Base-by-base conservation (phyloP, 2,113 vertebrate genomes). In the Gobio gobio region DNA sequence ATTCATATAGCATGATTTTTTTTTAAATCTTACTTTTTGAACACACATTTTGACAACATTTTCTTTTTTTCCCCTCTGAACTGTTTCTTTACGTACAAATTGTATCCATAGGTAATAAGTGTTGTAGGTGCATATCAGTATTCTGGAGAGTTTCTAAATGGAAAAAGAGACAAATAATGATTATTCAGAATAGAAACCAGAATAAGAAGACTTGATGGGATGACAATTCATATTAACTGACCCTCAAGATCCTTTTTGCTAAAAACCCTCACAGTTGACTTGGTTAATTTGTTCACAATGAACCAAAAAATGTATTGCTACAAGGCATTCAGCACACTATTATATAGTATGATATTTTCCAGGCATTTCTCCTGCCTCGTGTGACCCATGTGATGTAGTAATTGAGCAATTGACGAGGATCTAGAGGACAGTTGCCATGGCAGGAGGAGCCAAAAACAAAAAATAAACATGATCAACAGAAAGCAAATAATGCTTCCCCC, bases 371-470 rank as follows among this genome's bases (percentile, higher is more conserved):
- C 22, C 43, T 78, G 33, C 51, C 90, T 78, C 18, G 70, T 86
- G 90, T 87, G 83, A 92, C 88, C 91, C 83, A 74, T 88, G 90
- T 78, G 76, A 87, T 85, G 86, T 88, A 86, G 88, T 93, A 94
- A 93, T 93, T 93, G 89, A 87, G 87, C 87, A 87, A 93, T 93
- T 91, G 87, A 94, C 92, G 90, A 85, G 58, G 83, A 47, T 80
- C 36, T 43, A 90, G 91, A 92, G 91, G 89, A 92, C 89, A 82
- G 88, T 89, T 72, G 87, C 91, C 91, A 92, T 86, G 83, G 88
- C 85, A 90, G 86, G 45, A 26, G 14, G 45, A 63, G 56, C 84
- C 83, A 85, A 89, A 84, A 84, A 75, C 26, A 85, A 89, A 85
- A 85, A 83, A 88, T 90, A 92, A 92, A 91, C 89, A 91, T 88